Percentiles rank a stretch among this genome's conserved stretches.
These are phyloP conservation scores for Metalampra italica DNA, from an alignment of 2,888 invertebrate species.

Conservation along the genomic window DNA sequence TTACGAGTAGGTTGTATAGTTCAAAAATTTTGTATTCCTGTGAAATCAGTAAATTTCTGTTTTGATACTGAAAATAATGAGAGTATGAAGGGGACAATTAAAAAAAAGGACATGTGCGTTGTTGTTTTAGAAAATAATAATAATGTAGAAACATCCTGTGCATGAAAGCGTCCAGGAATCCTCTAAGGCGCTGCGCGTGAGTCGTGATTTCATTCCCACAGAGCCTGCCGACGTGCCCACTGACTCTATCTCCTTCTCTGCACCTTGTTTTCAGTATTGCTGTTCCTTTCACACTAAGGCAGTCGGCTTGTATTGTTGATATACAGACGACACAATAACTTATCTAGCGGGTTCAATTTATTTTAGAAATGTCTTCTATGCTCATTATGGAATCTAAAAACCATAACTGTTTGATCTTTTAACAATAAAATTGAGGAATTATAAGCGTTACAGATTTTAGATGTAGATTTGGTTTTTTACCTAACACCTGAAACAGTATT, in stretches of 20 bases:
- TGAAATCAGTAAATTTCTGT: too few species aligned
- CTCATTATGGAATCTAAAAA: neutral
- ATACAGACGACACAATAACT: slow-evolving; percentile 30
- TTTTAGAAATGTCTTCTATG: slow-evolving; percentile 24
- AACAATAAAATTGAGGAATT: too few species aligned
- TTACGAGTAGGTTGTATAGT: too few species aligned
- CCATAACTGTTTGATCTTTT: neutral
- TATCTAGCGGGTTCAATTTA: slow-evolving; percentile 29
- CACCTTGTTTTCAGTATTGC: neutral
- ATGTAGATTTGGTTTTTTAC: too few species aligned
- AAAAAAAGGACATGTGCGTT: too few species aligned
- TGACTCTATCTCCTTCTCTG: slow-evolving; percentile 11
- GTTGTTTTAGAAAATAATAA: too few species aligned
- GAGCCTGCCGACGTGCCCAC: slow-evolving; percentile 42
- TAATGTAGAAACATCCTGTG: slow-evolving; percentile 35
- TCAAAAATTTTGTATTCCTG: too few species aligned
- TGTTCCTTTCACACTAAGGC: slow-evolving; percentile 18
- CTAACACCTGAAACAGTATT: too few species aligned
- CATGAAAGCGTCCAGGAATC: slow-evolving; percentile 42
- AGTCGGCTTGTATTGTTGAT: slow-evolving; percentile 22
- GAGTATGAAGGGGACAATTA: too few species aligned
- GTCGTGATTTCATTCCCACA: slow-evolving; percentile 77
- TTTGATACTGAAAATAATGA: too few species aligned
- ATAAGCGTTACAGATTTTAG: too few species aligned
- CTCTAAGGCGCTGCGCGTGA: slow-evolving; percentile 64